phyloP scores from a whole-genome alignment of 2,888 invertebrate genomes.

The Polia nebulosa region DNA sequence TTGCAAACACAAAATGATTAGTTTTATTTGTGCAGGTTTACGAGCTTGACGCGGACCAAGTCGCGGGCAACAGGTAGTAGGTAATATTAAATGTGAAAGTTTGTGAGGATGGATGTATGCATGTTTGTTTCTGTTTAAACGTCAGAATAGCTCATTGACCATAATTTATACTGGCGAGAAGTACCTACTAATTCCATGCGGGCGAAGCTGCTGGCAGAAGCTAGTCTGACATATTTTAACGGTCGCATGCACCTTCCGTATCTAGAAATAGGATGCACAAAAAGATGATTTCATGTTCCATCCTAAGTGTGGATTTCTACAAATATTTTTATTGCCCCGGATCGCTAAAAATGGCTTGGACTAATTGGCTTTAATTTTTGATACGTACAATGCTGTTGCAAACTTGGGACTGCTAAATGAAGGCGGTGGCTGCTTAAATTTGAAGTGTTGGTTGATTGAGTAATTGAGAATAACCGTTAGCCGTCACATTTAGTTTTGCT shows the following conservation, averaged over 20 bases:
- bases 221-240: background rate
- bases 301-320: constrained; percentile 4
- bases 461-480: background rate
- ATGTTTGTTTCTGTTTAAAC: no score
- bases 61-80: no score
- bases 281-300: constrained; percentile 19
- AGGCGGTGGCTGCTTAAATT: constrained; percentile 1
- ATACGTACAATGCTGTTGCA: background rate
- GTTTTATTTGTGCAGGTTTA: no score
- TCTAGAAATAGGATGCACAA: constrained; percentile 10
- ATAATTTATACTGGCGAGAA: no score
- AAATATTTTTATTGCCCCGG: constrained; percentile 23
- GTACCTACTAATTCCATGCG: no score
- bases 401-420: constrained; percentile 1
- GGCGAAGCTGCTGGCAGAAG: no score
- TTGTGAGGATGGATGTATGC: no score
- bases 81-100: no score
- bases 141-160: no score
- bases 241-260: background rate
- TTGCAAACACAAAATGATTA: no score
- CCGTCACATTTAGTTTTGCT: background rate
- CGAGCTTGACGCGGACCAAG: no score
- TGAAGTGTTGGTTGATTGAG: constrained; percentile 2
- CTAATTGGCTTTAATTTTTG: constrained; percentile 39
- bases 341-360: constrained; percentile 21